These are phyloP conservation scores for Psix sp. DNA, from an alignment of 1,140 invertebrate species.

Conservation along the genomic window DNA sequence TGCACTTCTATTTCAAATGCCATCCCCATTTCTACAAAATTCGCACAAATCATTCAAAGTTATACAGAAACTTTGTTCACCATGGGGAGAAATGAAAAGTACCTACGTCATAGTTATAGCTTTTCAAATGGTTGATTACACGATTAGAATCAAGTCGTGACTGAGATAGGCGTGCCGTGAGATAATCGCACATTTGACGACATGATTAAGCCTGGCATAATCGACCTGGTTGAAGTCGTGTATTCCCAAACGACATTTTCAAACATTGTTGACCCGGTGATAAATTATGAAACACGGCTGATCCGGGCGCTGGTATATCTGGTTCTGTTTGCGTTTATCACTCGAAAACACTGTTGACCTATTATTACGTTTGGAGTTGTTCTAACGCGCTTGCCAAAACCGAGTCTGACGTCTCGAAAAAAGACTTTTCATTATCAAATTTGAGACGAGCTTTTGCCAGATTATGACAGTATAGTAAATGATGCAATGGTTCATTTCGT, in stretches of 20 bases:
- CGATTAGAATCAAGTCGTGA: slow-evolving; percentile 18
- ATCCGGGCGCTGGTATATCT: slow-evolving; percentile 13
- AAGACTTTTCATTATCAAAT: neutral
- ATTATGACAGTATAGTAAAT: no score
- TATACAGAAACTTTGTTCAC: no score
- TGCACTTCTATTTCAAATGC: no score
- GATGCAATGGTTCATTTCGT: neutral
- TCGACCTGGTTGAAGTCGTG: slow-evolving; percentile 33
- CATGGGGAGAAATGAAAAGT: slow-evolving; percentile 15
- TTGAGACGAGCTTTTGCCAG: no score
- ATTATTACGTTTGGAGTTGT: slow-evolving; percentile 35
- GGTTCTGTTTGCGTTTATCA: slow-evolving; percentile 21
- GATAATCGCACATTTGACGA: slow-evolving; percentile 15
- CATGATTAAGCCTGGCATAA: slow-evolving; percentile 24
- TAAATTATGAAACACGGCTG: slow-evolving; percentile 16
- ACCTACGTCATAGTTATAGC: slow-evolving; percentile 1
- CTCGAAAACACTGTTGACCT: slow-evolving; percentile 34
- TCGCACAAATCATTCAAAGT: no score
- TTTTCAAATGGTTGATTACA: no score
- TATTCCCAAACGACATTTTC: slow-evolving; percentile 11
- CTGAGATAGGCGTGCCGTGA: slow-evolving; percentile 19
- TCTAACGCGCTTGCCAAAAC: slow-evolving; percentile 5
- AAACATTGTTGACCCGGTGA: slow-evolving; percentile 24
- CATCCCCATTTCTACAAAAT: no score
- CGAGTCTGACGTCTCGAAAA: slow-evolving; percentile 6